A percentile compares a stretch with the other conserved stretches of the same genome.
Conservation (phyloP, 2,113 vertebrate genomes). For the Seriola quinqueradiata region DNA sequence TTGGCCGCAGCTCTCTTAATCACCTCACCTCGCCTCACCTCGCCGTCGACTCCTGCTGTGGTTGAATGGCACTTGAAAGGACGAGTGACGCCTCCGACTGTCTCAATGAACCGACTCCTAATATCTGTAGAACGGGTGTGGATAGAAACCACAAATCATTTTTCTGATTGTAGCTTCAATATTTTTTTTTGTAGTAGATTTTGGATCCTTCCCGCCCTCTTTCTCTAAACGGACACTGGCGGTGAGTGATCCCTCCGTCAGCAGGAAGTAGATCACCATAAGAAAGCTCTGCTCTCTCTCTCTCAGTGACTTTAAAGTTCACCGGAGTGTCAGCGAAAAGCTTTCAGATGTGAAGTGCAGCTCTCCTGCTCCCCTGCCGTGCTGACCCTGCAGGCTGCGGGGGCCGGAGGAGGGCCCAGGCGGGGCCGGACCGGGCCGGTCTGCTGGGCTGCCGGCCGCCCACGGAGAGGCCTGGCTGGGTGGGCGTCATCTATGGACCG, state of each 20-base stretch:
- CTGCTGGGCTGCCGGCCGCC: slow-evolving; percentile 66
- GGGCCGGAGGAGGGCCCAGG: slow-evolving; percentile 66
- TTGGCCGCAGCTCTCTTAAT: too few relatives aligned
- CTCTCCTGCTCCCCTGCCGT: slow-evolving; percentile 38
- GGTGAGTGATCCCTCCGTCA: neutral
- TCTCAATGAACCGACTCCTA: too few relatives aligned
- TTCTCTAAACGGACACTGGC: too few relatives aligned
- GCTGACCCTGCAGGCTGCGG: slow-evolving; percentile 57
- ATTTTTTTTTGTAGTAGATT: too few relatives aligned
- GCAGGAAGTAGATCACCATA: slow-evolving; percentile 21
- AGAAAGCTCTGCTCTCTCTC: neutral
- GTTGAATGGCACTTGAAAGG: too few relatives aligned
- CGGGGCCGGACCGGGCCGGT: slow-evolving; percentile 42
- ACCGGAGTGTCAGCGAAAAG: slow-evolving; percentile 37
- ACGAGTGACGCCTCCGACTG: too few relatives aligned
- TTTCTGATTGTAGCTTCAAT: too few relatives aligned
- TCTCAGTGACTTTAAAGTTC: slow-evolving; percentile 36
- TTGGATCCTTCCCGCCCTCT: too few relatives aligned
- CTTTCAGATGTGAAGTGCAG: slow-evolving; percentile 54
- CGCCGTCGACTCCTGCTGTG: too few relatives aligned
- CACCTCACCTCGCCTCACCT: too few relatives aligned
- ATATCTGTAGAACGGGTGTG: too few relatives aligned
- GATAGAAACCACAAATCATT: too few relatives aligned
- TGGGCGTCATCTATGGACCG: slow-evolving; percentile 81
- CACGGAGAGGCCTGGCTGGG: slow-evolving; percentile 68